A percentile compares a stretch with the other conserved stretches of the same genome.
These are phyloP conservation scores for Bellardia pandia DNA, from an alignment of 2,888 invertebrate genomes.

Conservation along the genomic window DNA sequence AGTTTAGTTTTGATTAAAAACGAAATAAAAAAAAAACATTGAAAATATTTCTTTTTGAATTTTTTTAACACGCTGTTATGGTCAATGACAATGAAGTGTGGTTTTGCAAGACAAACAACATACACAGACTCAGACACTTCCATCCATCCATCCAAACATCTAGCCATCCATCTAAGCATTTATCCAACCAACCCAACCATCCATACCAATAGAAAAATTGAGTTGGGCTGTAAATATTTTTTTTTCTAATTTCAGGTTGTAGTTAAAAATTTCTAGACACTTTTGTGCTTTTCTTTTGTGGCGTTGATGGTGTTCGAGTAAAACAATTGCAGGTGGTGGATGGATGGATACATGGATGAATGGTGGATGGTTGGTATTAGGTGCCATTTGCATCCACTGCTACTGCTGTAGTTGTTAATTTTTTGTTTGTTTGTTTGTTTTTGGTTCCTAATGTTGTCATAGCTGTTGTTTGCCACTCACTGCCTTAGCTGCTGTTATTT, in stretches of 20 bases:
- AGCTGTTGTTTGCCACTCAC: conserved; percentile 17
- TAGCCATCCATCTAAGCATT: neutral
- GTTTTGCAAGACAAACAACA: conserved; percentile 49
- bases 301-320: conserved; percentile 5
- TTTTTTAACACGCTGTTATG: conserved; percentile 64
- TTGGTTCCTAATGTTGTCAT: conserved; percentile 6
- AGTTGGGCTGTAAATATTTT: conserved; percentile 28
- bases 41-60: conserved; percentile 51
- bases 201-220: neutral
- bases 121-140: neutral
- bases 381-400: conserved; percentile 10
- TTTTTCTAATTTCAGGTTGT: neutral
- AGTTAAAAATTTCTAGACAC: conserved; percentile 48
- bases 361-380: conserved; percentile 18
- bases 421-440: conserved; percentile 25
- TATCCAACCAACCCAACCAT: neutral
- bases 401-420: neutral
- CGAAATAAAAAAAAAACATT: conserved; percentile 3
- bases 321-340: conserved; percentile 57
- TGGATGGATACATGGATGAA: conserved; percentile 16
- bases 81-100: conserved; percentile 72
- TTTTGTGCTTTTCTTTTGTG: conserved; percentile 55
- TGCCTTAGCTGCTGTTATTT: conserved; percentile 13
- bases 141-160: conserved; percentile 16
- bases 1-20: conserved; percentile 37